Base-by-base conservation (phyloP, 2,113 vertebrate genomes). In the Misgurnus mizolepis region DNA sequence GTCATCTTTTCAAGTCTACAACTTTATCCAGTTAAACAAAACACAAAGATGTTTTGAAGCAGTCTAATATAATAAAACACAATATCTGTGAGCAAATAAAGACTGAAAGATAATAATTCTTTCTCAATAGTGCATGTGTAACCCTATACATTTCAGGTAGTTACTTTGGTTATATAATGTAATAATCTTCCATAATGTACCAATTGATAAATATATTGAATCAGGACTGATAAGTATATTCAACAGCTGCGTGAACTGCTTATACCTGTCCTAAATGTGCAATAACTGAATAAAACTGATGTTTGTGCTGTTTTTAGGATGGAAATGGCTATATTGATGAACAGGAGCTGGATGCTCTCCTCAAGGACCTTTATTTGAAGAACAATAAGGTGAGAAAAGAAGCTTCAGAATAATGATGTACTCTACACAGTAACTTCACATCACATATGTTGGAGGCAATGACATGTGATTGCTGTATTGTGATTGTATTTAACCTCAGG, bases 301-400 rank as follows among this genome's bases (percentile, higher is more conserved):
- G 58, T 14, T 60, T 41, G 27, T 55, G 80, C 8, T 76, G 27
- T 53, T 67, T 75, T 77, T n/a, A 99, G 98, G 98, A 99, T 2
- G 95, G 96, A 5, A 99, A 93, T 0, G 98, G 98, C 80, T 99
- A 96, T 93, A 99, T 99, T 7, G 98, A 99, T 5, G 96, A 99
- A 91, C 92, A 96, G 0, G 97, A 99, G 84, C 85, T 99, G 91
- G 97, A 99, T 0, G 96, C 96, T 3, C 95, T 99, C 39, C 88
- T 99, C 89, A 96, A 95, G 89, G 98, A 99, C 78, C 95, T 99
- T 56, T 98, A 95, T 49, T 95, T 96, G 87, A 98, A 94, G 86
- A 96, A 96, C 89, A 95, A 96, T 86, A 97, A 95, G 94, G 97
- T 99, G 86, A 94, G 93, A 17, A 12, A 56, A 50, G 34, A 34